Base-by-base conservation (phyloP, 2,888 invertebrate genomes). In the Cyclophora albipunctata region DNA sequence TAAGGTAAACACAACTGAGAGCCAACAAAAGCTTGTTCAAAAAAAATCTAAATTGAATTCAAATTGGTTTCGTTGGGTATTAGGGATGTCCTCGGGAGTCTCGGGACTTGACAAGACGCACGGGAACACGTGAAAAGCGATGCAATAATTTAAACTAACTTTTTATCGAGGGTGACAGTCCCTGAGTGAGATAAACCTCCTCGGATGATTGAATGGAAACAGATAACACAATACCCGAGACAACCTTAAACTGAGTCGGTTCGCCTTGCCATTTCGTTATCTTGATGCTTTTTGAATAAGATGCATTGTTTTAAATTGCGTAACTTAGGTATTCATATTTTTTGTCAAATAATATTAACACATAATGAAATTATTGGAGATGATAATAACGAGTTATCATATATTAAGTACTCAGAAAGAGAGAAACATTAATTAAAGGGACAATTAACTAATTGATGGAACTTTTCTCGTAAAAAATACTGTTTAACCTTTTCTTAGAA, bases 11-110 rank as follows among this genome's bases (percentile, higher is more conserved):
- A 88, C 84, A 86, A 86, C 86, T 81, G 83, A 81, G 84, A 82
- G 82, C 80, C 84, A 86, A 88, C 88, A 88, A 87, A 88, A 86
- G 87, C 84, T 84, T 81, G 84, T 72, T 76, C 78, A 78, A 85
- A 87, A 88, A 83, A 87, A 86, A 85, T 77, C 87, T 83, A 87
- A 88, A 87, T 88, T 87, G 87, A 88, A 88, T 88, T 88, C 86
- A 88, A 88, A 87, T 88, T 87, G 86, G 86, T 86, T 87, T 84
- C 84, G 87, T 84, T 76, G 87, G 77, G 84, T 83, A 87, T 88
- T 86, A 85, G 83, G 82, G 78, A 81, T 80, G 75, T 83, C 85
- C 84, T 74, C 81, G 85, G 85, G 84, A 81, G 84, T 84, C 84
- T 74, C 81, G 85, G 85, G 84, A 81, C 77, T 72, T 73, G 81